A percentile compares a stretch with the other conserved stretches of the same genome.
These are phyloP conservation scores for Argyrosomus japonicus DNA, from an alignment of 2,113 vertebrate species.

Conservation along the genomic window DNA sequence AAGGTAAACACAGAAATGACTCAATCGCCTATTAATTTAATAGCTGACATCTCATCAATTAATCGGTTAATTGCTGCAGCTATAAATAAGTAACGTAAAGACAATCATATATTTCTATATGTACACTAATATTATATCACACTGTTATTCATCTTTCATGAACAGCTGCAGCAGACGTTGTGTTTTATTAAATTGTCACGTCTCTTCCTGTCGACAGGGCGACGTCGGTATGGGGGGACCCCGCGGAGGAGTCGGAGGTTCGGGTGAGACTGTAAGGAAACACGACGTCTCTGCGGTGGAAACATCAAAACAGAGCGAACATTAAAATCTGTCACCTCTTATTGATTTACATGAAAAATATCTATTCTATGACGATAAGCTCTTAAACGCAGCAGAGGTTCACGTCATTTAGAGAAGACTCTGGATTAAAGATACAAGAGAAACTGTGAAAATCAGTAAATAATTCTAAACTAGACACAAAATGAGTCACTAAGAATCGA, in stretches of 20 bases:
- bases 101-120: too few relatives aligned
- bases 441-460: not conserved
- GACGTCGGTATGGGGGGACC: conserved; percentile 77
- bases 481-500: too few relatives aligned
- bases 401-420: too few relatives aligned
- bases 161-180: not conserved
- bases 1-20: conserved; percentile 71
- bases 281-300: conserved; percentile 1
- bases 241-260: conserved; percentile 74
- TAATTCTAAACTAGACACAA: too few relatives aligned
- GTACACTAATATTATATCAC: too few relatives aligned
- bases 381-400: too few relatives aligned
- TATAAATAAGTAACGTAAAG: too few relatives aligned
- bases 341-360: not conserved
- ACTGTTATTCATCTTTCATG: too few relatives aligned
- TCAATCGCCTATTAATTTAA: too few relatives aligned
- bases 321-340: not conserved
- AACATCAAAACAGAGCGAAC: not conserved
- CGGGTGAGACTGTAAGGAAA: conserved; percentile 78
- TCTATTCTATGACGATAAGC: too few relatives aligned
- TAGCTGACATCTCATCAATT: too few relatives aligned
- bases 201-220: conserved; percentile 65
- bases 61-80: too few relatives aligned
- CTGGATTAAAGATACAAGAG: not conserved
- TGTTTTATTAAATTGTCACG: not conserved